Evolutionary conservation across 1,140 invertebrate genomes (phyloP).

Genomic region (Bombus difficillimus): DNA sequence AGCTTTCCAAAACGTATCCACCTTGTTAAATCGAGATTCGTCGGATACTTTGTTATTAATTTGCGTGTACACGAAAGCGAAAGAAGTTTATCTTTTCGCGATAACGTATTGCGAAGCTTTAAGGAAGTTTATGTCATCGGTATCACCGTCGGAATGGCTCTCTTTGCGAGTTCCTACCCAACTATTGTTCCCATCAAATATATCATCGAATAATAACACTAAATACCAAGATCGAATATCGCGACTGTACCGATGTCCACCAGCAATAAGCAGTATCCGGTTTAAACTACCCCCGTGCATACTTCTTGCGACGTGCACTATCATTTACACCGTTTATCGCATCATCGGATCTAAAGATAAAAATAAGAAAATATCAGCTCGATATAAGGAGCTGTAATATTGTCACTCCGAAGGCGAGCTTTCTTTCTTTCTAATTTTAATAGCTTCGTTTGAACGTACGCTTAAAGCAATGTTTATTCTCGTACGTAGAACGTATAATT

Average conservation of each 20-base stretch:
- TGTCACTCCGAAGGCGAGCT: neutral
- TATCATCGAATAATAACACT: conserved; percentile 5
- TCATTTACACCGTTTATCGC: conserved; percentile 21
- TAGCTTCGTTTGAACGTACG: neutral
- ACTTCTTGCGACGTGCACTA: conserved; percentile 6
- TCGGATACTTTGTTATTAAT: too few relatives aligned
- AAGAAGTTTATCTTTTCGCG: neutral
- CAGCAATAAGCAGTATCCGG: conserved; percentile 6
- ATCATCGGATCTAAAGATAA: neutral
- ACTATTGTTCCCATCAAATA: conserved; percentile 1
- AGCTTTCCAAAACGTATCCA: neutral
- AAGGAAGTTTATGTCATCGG: neutral
- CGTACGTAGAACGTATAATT: neutral
- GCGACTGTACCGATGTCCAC: neutral
- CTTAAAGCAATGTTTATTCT: neutral
- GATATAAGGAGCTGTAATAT: neutral
- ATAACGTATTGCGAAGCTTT: neutral
- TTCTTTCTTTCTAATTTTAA: neutral
- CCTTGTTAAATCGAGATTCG: too few relatives aligned
- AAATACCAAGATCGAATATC: conserved; percentile 23
- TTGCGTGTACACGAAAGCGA: neutral
- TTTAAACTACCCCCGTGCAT: conserved; percentile 9
- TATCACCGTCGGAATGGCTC: neutral
- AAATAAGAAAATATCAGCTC: neutral
- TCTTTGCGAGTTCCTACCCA: too few relatives aligned